Base-by-base conservation (phyloP, 2,113 vertebrate species). In the Nothocercus julius region DNA sequence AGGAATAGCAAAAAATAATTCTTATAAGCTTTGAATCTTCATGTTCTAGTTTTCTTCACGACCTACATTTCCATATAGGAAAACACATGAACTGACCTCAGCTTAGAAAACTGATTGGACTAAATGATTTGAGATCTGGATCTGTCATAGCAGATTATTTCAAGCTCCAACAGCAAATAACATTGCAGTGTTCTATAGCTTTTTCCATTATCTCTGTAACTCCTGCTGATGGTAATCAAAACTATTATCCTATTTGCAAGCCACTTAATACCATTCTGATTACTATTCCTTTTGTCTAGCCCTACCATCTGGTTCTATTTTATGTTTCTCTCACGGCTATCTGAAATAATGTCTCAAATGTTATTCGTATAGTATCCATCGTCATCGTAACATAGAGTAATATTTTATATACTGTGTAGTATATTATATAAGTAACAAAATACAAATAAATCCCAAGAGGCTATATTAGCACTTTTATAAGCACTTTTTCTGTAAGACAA, bases 171-270 rank as follows among this genome's bases (percentile, higher is more conserved):
- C 11, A 81, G 5, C 20, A 59, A 86, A 90, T 85, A 40, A 4
- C 47, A 72, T 72, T 79, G 93, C 73, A 79, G 76, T 77, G 30
- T 22, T 72, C 64, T 84, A 18, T 68, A 91, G 85, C 85, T 61
- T 38, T 84, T 87, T 38, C 53, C 30, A 75, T 90, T 90, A 85
- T 83, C 68, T 94, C 42, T 44, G 20, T 44, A 85, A 85, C 87
- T 94, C 80, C 56, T 68, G 49, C 69, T 88, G 68, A 90, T 20
- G 25, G 72, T 92, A 78, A 86, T 91, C 61, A 90, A 90, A 95
- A 75, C 58, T 75, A 89, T 88, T 94, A 82, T 90, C 42, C 24
- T n/a, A 15, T 86, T 94, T 92, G 47, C 66, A 88, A 90, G 80
- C 13, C 75, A 76, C 66, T 86, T 92, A 79, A 75, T 92, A 63